Conservation (phyloP, 2,888 invertebrate species). For the Aethes cnicana region DNA sequence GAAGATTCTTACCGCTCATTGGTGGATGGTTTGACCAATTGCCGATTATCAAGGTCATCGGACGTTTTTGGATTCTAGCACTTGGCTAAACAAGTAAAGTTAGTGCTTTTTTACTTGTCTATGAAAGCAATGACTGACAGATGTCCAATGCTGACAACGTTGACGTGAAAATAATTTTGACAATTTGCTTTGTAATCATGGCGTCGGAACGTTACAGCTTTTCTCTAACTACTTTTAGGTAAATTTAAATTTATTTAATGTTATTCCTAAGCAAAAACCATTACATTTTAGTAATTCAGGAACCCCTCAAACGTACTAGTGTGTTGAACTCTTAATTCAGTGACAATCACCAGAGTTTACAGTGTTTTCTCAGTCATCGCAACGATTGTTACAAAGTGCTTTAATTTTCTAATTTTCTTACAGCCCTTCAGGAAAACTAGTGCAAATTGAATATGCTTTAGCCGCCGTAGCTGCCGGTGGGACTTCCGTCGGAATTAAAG, state of each 20-base stretch:
- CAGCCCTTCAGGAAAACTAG: conserved; percentile 99
- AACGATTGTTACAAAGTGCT: conserved; percentile 32
- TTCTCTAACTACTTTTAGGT: conserved; percentile 91
- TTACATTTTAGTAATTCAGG: conserved; percentile 4
- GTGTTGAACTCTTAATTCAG: not conserved
- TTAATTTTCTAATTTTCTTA: conserved; percentile 49
- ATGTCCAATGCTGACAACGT: conserved; percentile 46
- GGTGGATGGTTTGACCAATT: conserved; percentile 47
- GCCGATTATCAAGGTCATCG: not conserved
- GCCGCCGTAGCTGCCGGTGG: conserved; percentile 99
- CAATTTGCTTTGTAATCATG: conserved; percentile 88
- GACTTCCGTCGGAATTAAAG: conserved; percentile 99
- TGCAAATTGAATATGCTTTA: conserved; percentile 99
- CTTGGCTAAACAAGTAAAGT: conserved; percentile 12
- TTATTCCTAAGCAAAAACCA: conserved; percentile 31
- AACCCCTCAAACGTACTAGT: not conserved
- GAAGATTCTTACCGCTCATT: conserved; percentile 48
- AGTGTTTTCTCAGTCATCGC: conserved; percentile 25
- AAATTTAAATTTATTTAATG: conserved; percentile 53
- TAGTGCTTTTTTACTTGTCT: conserved; percentile 1
- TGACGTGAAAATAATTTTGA: conserved; percentile 50
- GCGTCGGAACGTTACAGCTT: conserved; percentile 98
- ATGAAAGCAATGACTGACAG: conserved; percentile 2
- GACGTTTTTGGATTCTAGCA: conserved; percentile 19
- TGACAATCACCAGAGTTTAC: conserved; percentile 4